Evolutionary conservation across 1,140 invertebrate species (phyloP).

Genomic region (Anastatus disparis): DNA sequence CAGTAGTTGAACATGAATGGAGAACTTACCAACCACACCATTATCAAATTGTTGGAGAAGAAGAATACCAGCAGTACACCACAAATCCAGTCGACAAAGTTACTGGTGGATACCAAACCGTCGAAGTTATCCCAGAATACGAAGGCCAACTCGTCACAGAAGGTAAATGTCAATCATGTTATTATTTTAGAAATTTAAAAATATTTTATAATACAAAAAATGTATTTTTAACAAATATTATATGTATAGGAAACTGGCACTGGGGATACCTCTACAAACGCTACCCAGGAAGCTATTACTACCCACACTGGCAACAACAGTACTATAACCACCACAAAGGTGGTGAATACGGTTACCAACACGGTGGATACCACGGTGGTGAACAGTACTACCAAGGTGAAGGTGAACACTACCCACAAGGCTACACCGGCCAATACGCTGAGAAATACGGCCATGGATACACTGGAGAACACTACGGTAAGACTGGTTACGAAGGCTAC

Average conservation of each 20-base stretch:
- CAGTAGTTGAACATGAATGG: conserved; percentile 52
- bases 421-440: no score
- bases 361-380: no score
- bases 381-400: no score
- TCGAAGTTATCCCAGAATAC: conserved; percentile 56
- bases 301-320: conserved; percentile 52
- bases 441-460: no score
- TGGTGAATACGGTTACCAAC: conserved; percentile 7
- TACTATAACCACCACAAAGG: conserved; percentile 43
- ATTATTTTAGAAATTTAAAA: no score
- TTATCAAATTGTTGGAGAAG: conserved; percentile 57
- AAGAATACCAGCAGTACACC: conserved; percentile 53
- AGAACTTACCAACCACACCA: conserved; percentile 52
- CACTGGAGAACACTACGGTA: no score
- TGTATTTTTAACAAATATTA: no score
- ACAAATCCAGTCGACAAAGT: conserved; percentile 33
- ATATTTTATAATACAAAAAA: no score
- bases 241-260: conserved; percentile 49
- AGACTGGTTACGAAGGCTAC: no score
- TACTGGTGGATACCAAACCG: conserved; percentile 42
- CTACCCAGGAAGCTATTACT: conserved; percentile 56
- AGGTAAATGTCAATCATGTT: conserved; percentile 23
- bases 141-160: conserved; percentile 23
- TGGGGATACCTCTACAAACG: conserved; percentile 53
- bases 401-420: no score